Base-by-base conservation (phyloP, 1,140 invertebrate species). In the Hyles vespertilio region DNA sequence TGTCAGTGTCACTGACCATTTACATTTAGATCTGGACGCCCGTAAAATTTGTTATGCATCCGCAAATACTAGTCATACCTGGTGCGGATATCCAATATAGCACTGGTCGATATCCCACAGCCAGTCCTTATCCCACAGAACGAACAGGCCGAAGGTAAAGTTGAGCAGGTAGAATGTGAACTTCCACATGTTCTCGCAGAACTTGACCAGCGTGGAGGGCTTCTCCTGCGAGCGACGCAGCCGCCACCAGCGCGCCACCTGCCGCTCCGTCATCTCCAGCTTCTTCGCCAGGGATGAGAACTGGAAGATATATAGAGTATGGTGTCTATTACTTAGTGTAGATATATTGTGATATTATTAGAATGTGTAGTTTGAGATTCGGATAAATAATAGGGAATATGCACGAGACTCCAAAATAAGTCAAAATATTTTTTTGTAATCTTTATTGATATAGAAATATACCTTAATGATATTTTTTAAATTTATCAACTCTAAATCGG, bases 101-200 rank as follows among this genome's bases (percentile, higher is more conserved):
- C 97, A 98, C 71, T 96, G 81, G 52, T 95, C 96, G 54, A 98
- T 97, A 74, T 98, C 94, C 96, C 95, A 98, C 65, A 99, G 90
- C 96, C 97, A 99, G 11, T 94, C 92, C 89, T 99, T 99, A 84
- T 97, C 94, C 96, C 96, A 98, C 34, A 99, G 89, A 57, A 95
- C 91, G 72, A 93, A 92, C 22, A 96, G 69, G 9, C 97, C 98
- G 90, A 94, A 98, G n/a, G 92, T 86, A 81, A 98, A 98, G 54
- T 94, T 94, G 77, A 92, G 93, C 6, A 92, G 84, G 86, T 99
- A 99, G 89, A 98, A 98, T 3, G 94, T 89, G 83, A 95, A 97
- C 69, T 96, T 90, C 97, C 97, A 99, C 81, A 93, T 92, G 81
- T 94, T 96, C 89, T 98, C 97, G 76, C 94, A 95, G 85, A 98